phyloP scores from a whole-genome alignment of 2,797 vertebrate species.

The Ceryle rudis region DNA sequence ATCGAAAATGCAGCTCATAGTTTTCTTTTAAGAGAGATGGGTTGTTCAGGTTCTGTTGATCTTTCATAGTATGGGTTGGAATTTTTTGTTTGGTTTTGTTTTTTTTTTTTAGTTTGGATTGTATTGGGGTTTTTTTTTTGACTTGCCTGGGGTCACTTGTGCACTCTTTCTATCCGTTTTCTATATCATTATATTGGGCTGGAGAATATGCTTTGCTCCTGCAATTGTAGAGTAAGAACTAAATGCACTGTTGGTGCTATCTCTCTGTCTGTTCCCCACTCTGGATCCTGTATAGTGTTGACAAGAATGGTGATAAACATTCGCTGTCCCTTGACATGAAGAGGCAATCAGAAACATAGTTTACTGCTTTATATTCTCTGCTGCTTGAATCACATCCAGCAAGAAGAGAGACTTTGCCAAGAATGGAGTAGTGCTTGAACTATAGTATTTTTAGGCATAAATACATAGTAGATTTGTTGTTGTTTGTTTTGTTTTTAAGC shows the following conservation, averaged over 20 bases:
- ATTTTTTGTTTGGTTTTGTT: not conserved
- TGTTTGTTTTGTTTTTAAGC: not conserved
- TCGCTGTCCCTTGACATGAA: conserved; percentile 5
- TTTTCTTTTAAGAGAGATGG: not conserved
- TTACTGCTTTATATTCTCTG: not conserved
- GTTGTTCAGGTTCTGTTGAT: not conserved
- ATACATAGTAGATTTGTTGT: not conserved
- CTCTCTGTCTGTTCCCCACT: not conserved
- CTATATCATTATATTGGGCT: not conserved
- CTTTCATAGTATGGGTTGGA: not conserved
- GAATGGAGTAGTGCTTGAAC: not conserved
- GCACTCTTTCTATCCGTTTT: not conserved
- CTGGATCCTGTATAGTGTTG: not conserved
- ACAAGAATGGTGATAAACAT: conserved; percentile 50
- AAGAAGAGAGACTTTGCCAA: conserved; percentile 13
- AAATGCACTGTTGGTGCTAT: not conserved
- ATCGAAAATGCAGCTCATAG: not conserved
- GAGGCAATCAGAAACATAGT: conserved; percentile 1
- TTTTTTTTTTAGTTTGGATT: not conserved
- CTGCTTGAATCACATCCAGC: conserved; percentile 4
- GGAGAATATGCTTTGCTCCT: not conserved
- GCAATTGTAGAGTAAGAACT: not conserved
- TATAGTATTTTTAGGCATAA: not conserved
- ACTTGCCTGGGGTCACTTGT: not conserved
- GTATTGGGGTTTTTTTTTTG: not conserved